These are phyloP conservation scores for Platorchestia sp. DNA, from an alignment of 1,140 invertebrate genomes.

Conservation along the genomic window DNA sequence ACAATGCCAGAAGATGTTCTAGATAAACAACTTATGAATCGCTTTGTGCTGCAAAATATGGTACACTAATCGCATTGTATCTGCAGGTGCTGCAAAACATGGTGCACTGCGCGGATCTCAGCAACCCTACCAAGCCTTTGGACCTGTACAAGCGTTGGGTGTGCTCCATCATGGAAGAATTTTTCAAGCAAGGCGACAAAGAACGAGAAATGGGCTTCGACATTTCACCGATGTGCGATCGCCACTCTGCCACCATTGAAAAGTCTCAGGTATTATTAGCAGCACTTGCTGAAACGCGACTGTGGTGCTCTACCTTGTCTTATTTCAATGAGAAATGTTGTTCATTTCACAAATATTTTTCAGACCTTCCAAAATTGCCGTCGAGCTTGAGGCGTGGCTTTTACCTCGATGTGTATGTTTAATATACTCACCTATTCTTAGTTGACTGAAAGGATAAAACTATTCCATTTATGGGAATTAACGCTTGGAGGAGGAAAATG, in stretches of 20 bases:
- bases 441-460: too few relatives aligned
- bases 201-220: constrained; percentile 94
- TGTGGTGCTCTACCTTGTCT: background rate
- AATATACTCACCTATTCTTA: too few relatives aligned
- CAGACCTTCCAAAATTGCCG: too few relatives aligned
- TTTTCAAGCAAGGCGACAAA: constrained; percentile 95
- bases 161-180: constrained; percentile 94
- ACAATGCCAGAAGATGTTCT: background rate
- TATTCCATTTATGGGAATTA: too few relatives aligned
- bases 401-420: too few relatives aligned
- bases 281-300: background rate
- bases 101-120: constrained; percentile 98
- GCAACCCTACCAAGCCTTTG: constrained; percentile 98
- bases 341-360: too few relatives aligned
- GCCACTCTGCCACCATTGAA: constrained; percentile 95
- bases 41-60: too few relatives aligned
- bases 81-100: constrained; percentile 95
- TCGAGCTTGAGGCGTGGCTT: too few relatives aligned
- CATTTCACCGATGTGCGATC: constrained; percentile 98
- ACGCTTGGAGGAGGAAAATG: too few relatives aligned
- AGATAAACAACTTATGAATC: too few relatives aligned
- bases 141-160: constrained; percentile 95
- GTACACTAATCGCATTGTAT: background rate
- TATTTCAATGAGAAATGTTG: too few relatives aligned
- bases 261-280: constrained; percentile 85